A percentile compares a stretch with the other conserved stretches of the same genome.
Evolutionary conservation across 2,797 vertebrate species (phyloP).

Genomic region (Chaetodon trifasciatus): DNA sequence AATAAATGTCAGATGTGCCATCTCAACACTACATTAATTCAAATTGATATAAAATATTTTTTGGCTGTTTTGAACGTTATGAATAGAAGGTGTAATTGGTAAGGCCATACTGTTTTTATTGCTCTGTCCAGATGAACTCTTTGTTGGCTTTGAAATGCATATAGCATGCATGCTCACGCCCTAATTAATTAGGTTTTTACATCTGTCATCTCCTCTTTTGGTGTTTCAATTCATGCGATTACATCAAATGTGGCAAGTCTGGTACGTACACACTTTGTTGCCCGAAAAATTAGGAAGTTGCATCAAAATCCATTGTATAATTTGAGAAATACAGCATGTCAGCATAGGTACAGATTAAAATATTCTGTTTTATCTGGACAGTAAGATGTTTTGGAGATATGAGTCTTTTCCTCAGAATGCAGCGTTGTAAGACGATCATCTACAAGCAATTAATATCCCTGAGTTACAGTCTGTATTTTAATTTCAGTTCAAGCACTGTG

Average conservation of each 20-base stretch:
- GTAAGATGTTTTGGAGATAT: conserved; percentile 20
- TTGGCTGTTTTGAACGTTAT: conserved; percentile 43
- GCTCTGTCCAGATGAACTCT: conserved; percentile 37
- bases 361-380: conserved; percentile 24
- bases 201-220: conserved; percentile 16
- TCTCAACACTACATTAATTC: conserved; percentile 30
- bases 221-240: conserved; percentile 2
- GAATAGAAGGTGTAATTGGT: conserved; percentile 36
- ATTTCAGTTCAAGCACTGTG: conserved; percentile 80
- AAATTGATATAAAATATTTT: conserved; percentile 43
- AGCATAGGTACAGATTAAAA: not conserved
- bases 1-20: conserved; percentile 56
- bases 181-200: conserved; percentile 30
- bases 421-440: conserved; percentile 38
- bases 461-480: conserved; percentile 39
- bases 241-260: not conserved
- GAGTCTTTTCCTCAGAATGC: conserved; percentile 36
- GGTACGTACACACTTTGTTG: conserved; percentile 14
- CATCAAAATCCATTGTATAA: conserved; percentile 9
- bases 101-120: conserved; percentile 33
- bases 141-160: conserved; percentile 50
- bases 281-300: not conserved
- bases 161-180: conserved; percentile 63
- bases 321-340: conserved; percentile 17
- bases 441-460: conserved; percentile 34